A percentile compares a stretch with the other conserved stretches of the same genome.
These are phyloP conservation scores for Pseudomyrmex sp. DNA, from an alignment of 1,140 invertebrate genomes.

Conservation along the genomic window DNA sequence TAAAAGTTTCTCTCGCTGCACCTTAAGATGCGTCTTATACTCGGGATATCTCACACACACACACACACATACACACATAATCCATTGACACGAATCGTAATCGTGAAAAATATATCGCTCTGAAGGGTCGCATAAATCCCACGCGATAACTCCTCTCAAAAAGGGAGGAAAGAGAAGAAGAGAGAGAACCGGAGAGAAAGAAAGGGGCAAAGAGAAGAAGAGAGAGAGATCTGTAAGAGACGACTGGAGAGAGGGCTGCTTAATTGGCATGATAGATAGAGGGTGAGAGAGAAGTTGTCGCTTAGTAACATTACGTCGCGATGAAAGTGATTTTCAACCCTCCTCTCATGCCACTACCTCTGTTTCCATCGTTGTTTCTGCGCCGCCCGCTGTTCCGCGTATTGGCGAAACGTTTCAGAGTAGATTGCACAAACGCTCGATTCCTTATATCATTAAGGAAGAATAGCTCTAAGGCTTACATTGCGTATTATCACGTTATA, in stretches of 20 bases:
- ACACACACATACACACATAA: constrained; percentile 4
- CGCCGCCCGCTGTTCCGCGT: constrained; percentile 48
- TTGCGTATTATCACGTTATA: neutral
- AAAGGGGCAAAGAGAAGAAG: neutral
- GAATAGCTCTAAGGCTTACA: constrained; percentile 28
- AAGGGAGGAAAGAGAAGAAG: neutral
- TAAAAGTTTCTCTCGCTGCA: constrained; percentile 57
- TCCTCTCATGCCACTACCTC: constrained; percentile 41
- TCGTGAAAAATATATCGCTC: constrained; percentile 64
- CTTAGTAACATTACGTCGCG: constrained; percentile 83
- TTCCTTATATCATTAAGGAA: constrained; percentile 60
- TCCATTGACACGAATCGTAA: constrained; percentile 63
- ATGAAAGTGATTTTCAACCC: constrained; percentile 80
- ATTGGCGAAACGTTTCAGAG: constrained; percentile 56
- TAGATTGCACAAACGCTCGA: constrained; percentile 57
- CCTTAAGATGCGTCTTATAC: constrained; percentile 51
- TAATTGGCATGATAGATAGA: constrained; percentile 83
- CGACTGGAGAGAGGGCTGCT: constrained; percentile 73
- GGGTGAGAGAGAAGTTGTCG: constrained; percentile 83
- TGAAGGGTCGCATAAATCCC: constrained; percentile 64
- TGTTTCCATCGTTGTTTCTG: constrained; percentile 31
- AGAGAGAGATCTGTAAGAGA: constrained; percentile 47
- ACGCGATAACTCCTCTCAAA: constrained; percentile 24
- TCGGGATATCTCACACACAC: constrained; percentile 29
- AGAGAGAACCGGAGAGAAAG: constrained; percentile 6